These are phyloP conservation scores for Choristoneura rosaceana DNA, from an alignment of 2,888 invertebrate genomes.

Conservation along the genomic window DNA sequence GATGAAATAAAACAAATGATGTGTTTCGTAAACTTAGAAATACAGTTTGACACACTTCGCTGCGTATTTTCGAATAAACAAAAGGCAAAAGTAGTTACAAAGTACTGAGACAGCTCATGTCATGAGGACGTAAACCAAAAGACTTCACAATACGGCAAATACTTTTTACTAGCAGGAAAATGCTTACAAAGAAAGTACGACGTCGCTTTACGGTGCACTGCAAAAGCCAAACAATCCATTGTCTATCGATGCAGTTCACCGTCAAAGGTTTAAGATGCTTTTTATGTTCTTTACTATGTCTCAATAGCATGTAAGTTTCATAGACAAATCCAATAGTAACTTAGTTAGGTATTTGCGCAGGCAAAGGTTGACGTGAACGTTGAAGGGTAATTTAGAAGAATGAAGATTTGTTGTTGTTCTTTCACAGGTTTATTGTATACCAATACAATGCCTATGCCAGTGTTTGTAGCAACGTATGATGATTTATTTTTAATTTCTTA, in stretches of 20 bases:
- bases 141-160: conserved; percentile 52
- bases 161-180: conserved; percentile 64
- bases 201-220: conserved; percentile 75
- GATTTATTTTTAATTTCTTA: too few relatives aligned
- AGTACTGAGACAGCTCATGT: conserved; percentile 47
- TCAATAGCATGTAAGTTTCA: conserved; percentile 6
- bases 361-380: background rate
- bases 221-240: conserved; percentile 80
- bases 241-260: conserved; percentile 80
- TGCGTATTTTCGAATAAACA: conserved; percentile 1
- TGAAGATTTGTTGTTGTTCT: background rate
- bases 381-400: background rate
- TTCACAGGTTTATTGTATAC: background rate
- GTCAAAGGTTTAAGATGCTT: conserved; percentile 74
- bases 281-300: conserved; percentile 44
- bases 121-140: conserved; percentile 61
- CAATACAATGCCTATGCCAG: too few relatives aligned
- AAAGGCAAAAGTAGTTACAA: conserved; percentile 47
- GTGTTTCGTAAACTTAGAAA: background rate
- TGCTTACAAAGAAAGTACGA: conserved; percentile 67
- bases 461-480: too few relatives aligned
- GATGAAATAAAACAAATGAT: background rate
- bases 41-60: background rate
- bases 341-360: background rate
- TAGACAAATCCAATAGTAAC: conserved; percentile 6